Conservation (phyloP, 2,797 vertebrate species). For the Diglossa cyanea region DNA sequence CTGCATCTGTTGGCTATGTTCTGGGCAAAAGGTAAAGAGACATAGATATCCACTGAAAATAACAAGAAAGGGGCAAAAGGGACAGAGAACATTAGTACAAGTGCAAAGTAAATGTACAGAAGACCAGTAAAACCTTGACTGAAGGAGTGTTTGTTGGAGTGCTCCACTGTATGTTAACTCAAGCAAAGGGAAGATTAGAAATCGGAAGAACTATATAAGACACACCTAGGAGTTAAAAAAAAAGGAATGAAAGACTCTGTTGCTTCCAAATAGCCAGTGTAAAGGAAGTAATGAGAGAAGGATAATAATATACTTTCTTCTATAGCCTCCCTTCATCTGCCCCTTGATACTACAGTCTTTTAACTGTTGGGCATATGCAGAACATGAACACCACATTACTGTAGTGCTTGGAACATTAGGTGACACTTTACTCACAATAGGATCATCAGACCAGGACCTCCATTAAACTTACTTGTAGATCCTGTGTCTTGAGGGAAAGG, state of each 20-base stretch:
- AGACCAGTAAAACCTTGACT: not conserved
- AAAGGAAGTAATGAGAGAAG: not conserved
- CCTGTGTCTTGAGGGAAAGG: not conserved
- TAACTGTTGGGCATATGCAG: not conserved
- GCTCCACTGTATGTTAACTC: not conserved
- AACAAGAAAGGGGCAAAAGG: not conserved
- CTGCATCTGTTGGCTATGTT: not conserved
- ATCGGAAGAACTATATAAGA: not conserved
- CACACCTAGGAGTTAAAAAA: not conserved
- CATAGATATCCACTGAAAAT: not conserved
- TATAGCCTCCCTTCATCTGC: not conserved
- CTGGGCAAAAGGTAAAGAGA: not conserved
- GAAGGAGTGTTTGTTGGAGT: not conserved
- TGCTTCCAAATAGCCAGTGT: not conserved
- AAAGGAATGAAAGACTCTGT: not conserved
- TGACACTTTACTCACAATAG: not conserved
- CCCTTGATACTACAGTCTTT: fast-evolving
- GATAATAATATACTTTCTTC: not conserved
- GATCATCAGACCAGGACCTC: not conserved
- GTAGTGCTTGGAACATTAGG: not conserved
- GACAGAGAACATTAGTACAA: not conserved
- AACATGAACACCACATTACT: not conserved
- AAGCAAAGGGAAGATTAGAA: not conserved
- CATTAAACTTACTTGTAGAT: not conserved
- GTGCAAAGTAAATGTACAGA: not conserved